Percentiles rank a stretch among this genome's conserved stretches.
Evolutionary conservation across 2,888 invertebrate genomes (phyloP).

Genomic region (Mylabris sibirica): DNA sequence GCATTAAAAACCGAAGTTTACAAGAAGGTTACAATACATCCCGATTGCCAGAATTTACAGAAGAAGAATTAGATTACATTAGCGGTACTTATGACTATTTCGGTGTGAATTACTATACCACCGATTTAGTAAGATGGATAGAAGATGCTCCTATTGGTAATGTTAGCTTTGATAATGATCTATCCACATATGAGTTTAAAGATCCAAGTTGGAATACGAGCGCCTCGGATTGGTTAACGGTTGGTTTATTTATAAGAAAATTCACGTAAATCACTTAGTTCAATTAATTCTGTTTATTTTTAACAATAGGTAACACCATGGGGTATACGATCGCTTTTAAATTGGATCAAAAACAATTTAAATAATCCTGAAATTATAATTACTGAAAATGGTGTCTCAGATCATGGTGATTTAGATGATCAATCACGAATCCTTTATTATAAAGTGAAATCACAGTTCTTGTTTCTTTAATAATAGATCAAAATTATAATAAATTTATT

Average conservation of each 20-base stretch:
- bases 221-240: background rate
- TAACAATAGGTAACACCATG: too few relatives aligned
- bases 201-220: constrained; percentile 25
- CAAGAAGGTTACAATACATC: constrained; percentile 63
- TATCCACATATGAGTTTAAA: constrained; percentile 16
- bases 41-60: constrained; percentile 63
- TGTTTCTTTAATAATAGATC: background rate
- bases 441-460: constrained; percentile 56
- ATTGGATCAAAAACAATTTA: too few relatives aligned
- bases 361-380: too few relatives aligned
- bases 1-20: constrained; percentile 61
- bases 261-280: background rate
- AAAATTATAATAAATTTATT: background rate
- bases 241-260: background rate
- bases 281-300: background rate
- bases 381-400: constrained; percentile 67
- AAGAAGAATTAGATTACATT: constrained; percentile 58
- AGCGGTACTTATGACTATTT: constrained; percentile 67
- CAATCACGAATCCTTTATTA: constrained; percentile 64
- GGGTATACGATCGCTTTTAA: too few relatives aligned
- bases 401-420: constrained; percentile 63
- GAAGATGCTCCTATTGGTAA: constrained; percentile 56
- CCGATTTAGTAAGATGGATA: constrained; percentile 56
- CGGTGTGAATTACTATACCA: constrained; percentile 69
- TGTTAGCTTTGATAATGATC: constrained; percentile 26